phyloP scores from a whole-genome alignment of 2,797 vertebrate genomes.

The Chelmon rostratus region DNA sequence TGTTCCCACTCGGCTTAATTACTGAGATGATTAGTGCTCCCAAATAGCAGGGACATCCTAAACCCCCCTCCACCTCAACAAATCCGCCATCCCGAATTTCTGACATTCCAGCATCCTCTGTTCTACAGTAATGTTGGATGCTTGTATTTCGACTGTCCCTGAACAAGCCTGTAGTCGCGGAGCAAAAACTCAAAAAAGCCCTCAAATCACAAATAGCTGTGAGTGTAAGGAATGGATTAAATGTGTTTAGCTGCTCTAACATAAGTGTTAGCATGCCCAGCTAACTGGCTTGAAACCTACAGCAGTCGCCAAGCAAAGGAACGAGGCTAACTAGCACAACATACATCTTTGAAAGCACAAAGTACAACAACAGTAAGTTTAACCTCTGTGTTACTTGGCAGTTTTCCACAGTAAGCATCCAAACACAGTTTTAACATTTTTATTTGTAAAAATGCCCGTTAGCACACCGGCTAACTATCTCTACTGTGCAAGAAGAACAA shows the following conservation, averaged over 20 bases:
- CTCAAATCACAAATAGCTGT: constrained; percentile 5
- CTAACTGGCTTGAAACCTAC: neutral
- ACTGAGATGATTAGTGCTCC: constrained; percentile 63
- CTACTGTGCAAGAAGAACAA: no score
- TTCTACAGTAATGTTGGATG: constrained; percentile 7
- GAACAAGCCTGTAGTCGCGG: constrained; percentile 18
- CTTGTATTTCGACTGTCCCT: constrained; percentile 26
- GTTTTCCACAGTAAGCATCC: no score
- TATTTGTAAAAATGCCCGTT: no score
- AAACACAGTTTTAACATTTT: no score
- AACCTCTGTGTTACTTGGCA: neutral
- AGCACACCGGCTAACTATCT: no score
- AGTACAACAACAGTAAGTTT: no score
- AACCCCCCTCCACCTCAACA: constrained; percentile 26
- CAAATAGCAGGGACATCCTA: constrained; percentile 53
- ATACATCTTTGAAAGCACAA: no score
- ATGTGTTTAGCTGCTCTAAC: neutral
- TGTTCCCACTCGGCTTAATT: constrained; percentile 71
- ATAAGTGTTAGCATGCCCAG: neutral
- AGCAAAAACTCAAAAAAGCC: neutral
- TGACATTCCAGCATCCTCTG: constrained; percentile 27
- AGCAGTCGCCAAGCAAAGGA: neutral
- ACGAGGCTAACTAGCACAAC: no score
- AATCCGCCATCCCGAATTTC: constrained; percentile 33
- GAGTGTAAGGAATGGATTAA: neutral